Base-by-base conservation (phyloP, 1,140 invertebrate species). In the Daktulosphaira vitifoliae region DNA sequence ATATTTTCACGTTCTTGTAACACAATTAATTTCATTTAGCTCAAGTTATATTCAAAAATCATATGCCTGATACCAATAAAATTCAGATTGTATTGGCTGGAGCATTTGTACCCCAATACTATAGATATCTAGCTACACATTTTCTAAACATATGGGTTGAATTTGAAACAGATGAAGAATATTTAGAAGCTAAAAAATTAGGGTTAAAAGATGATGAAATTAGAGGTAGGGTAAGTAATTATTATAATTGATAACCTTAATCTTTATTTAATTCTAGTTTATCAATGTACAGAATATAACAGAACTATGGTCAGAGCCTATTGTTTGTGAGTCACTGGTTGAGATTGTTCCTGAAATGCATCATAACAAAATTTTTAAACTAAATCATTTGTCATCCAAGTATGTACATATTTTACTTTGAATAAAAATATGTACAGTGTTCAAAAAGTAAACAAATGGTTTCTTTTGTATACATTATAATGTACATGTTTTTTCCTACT, bases 111-210 rank as follows among this genome's bases (percentile, higher is more conserved):
- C 78, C 79, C 0, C 37, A 68, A 48, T 72, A 71, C 66, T 75
- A 78, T 66, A 70, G 70, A 5, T 80, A 81, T 71, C 39, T 78
- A 11, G 76, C 79, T 0, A 68, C 68, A 6, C 71, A 74, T 66
- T 75, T 73, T 69, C 69, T 81, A 37, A 73, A 70, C 18, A 71
- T 81, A 33, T 81, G 80, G 79, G 67, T 82, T 11, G 77, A 81
- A 67, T 49, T 78, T 39, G 69, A 76, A 11, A 70, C 73, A 59
- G 4, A 59, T 25, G 11, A 16, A 25, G 37, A 33, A 1, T n/a
- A 39, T 20, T 15, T 38, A 16, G 11, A 3, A 2, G 16, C 26
- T 11, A 22, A 50, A 11, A 42, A 16, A 65, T 44, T 54, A 6
- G 25, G 25, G 20, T 62, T 48, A 6, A 48, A 48, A 6, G 2